Conservation (phyloP, 1,140 invertebrate genomes). For the Phortica variegata region DNA sequence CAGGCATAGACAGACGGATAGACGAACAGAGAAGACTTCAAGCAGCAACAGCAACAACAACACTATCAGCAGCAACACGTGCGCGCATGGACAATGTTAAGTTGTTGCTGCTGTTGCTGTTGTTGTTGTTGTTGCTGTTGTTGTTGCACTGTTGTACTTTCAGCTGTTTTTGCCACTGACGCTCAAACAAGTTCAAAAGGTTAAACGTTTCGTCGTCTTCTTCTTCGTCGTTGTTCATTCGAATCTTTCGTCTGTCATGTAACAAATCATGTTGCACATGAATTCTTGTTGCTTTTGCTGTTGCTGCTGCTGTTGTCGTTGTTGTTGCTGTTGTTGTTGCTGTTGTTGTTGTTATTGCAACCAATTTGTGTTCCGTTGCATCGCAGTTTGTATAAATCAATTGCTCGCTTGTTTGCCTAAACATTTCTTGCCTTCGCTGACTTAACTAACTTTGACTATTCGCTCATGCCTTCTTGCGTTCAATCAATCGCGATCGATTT, state of each 20-base stretch:
- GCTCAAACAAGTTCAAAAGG: conserved; percentile 35
- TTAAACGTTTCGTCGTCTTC: conserved; percentile 23
- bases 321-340: no score
- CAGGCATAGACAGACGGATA: no score
- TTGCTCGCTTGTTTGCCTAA: conserved; percentile 32
- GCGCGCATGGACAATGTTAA: background rate
- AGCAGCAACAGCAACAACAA: no score
- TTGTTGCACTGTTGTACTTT: background rate
- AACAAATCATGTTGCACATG: conserved; percentile 36
- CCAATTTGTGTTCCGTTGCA: conserved; percentile 54
- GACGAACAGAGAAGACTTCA: no score
- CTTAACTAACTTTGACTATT: no score
- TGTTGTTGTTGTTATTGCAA: conserved; percentile 37
- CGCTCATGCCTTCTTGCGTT: no score
- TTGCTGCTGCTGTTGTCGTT: no score
- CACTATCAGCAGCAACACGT: conserved; percentile 11
- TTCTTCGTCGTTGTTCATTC: conserved; percentile 26
- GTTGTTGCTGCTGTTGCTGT: conserved; percentile 12
- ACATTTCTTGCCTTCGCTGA: no score
- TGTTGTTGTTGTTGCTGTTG: conserved; percentile 22
- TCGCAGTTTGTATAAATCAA: conserved; percentile 54
- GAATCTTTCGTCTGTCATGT: conserved; percentile 27
- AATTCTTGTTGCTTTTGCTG: no score
- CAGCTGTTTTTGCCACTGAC: conserved; percentile 11
- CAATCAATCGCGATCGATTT: conserved; percentile 23